Evolutionary conservation across 2,113 vertebrate genomes (phyloP).

Genomic region (Rhinopomastus cyanomelas): DNA sequence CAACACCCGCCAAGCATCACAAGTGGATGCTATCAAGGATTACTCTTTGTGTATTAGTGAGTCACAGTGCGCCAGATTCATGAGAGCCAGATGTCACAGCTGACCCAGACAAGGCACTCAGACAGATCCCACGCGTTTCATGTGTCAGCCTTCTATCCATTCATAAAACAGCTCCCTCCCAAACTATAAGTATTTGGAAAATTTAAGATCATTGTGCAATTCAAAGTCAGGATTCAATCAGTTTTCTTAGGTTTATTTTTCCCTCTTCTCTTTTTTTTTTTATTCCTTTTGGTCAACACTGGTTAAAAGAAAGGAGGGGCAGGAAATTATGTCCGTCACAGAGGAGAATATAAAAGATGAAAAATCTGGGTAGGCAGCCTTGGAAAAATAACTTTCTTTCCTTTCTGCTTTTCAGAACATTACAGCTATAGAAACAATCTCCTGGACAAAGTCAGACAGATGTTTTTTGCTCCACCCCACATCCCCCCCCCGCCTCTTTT

Average conservation of each 20-base stretch:
- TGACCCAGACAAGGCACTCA: slow-evolving; percentile 80
- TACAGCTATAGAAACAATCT: slow-evolving; percentile 72
- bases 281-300: background rate
- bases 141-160: slow-evolving; percentile 79
- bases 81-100: slow-evolving; percentile 81
- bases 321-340: slow-evolving; percentile 64
- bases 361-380: slow-evolving; percentile 51
- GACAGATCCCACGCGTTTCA: slow-evolving; percentile 74
- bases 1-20: slow-evolving; percentile 62
- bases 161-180: slow-evolving; percentile 79
- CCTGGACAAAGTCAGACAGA: slow-evolving; percentile 64
- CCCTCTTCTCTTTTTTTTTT: background rate
- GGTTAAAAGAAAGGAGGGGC: slow-evolving; percentile 67
- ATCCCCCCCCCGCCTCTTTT: background rate
- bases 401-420: slow-evolving; percentile 52
- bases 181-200: slow-evolving; percentile 75
- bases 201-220: slow-evolving; percentile 72
- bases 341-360: slow-evolving; percentile 56
- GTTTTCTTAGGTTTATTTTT: slow-evolving; percentile 56
- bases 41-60: slow-evolving; percentile 80
- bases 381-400: slow-evolving; percentile 49
- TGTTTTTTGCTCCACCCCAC: slow-evolving; percentile 25
- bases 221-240: slow-evolving; percentile 54
- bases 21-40: slow-evolving; percentile 77
- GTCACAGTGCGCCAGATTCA: slow-evolving; percentile 79